Percentiles rank a stretch among this genome's conserved stretches.
Conservation (phyloP, 2,888 invertebrate species). For the Pachydiplax longipennis region DNA sequence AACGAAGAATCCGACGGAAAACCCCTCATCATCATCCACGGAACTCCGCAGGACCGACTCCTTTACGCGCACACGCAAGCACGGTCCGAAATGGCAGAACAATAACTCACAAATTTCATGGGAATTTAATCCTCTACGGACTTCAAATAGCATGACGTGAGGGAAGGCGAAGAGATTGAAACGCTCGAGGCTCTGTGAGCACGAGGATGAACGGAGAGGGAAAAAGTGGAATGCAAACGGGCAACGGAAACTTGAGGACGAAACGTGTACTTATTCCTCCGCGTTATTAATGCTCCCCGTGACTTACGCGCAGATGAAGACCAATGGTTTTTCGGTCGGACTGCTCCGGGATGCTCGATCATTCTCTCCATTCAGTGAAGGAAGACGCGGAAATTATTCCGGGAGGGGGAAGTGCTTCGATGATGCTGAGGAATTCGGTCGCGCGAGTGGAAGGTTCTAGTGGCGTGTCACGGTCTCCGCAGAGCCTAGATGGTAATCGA, state of each 20-base stretch:
- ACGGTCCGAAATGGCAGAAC: slow-evolving; percentile 23
- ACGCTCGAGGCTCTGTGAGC: background rate
- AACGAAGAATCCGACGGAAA: too few relatives aligned
- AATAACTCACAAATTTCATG: slow-evolving; percentile 39
- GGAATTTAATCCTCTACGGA: slow-evolving; percentile 29
- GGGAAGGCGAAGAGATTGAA: slow-evolving; percentile 10
- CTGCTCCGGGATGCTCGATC: background rate
- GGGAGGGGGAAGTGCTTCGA: background rate
- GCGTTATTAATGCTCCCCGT: background rate
- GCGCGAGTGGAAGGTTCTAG: background rate
- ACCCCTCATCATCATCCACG: too few relatives aligned
- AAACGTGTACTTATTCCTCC: background rate
- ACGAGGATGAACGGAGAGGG: background rate
- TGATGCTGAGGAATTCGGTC: background rate
- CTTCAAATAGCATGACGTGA: slow-evolving; percentile 31
- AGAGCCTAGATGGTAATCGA: background rate
- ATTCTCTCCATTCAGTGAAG: background rate
- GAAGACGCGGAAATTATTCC: background rate
- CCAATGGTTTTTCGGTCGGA: background rate
- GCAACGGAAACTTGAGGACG: background rate
- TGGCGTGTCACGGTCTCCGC: background rate
- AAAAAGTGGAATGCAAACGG: background rate
- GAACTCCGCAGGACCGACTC: background rate
- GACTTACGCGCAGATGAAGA: background rate
- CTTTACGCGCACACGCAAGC: background rate